Evolutionary conservation across 1,140 invertebrate species (phyloP), one percentile per base, ranked within the genome.

Genomic region (Scaptomyza pallida): DNA sequence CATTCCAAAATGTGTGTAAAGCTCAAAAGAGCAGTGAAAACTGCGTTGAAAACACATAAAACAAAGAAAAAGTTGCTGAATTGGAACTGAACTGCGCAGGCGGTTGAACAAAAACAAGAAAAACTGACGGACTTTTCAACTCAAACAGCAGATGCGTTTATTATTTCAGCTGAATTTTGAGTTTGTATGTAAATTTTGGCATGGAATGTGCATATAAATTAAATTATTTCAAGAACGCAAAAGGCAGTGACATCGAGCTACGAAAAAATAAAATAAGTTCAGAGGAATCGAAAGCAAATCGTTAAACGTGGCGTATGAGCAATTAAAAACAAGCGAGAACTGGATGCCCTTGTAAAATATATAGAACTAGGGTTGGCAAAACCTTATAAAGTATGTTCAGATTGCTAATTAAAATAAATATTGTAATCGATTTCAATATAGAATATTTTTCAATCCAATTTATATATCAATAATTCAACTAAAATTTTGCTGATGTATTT

Each of bases 101-200:
- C 33, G 45, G 40, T 13, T 19, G 21, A 26, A 35, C 44, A 15
- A 41, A 26, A 52, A 44, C 21, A 13, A 13, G 10, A 16, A 37
- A 37, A 4, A n/a, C 33, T 37, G 33, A 12, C 33, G 33, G 12
- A 37, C 10, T n/a, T 8, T 37, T 4, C 3, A 37, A 37, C 33
- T 37, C 10, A 12, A 37, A 37, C 33, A 37, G 12, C 12, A 37
- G 33, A n/a, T 60, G 17, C 33, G 43, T 55, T 21, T 69, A 55
- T 64, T 57, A 64, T 71, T 56, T 57, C 37, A 52, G 37, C 60
- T 56, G 37, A 57, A 44, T 51, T 71, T 64, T 35, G 45, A 33
- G 26, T 71, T 57, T 40, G 64, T 64, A 67, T 59, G 63, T 51
- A 67, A 59, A 67, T 68, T 50, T 6, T 1, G n/a, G 13, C 1